These are phyloP conservation scores for Nymphalis urticae DNA, from an alignment of 2,888 invertebrate species.

Conservation along the genomic window DNA sequence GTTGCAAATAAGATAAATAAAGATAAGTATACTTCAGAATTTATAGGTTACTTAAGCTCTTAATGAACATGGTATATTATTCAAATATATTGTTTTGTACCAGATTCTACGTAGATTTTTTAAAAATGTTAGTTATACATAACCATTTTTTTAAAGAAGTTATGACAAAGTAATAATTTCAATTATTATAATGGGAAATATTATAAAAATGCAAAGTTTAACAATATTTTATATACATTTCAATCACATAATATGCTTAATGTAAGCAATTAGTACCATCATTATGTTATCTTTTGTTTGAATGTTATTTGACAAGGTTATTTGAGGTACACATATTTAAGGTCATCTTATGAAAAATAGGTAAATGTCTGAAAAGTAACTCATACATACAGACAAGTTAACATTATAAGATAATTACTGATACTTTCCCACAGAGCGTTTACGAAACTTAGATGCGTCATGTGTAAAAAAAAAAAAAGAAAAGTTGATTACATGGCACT, in stretches of 20 bases:
- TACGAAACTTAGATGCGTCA: conserved; percentile 67
- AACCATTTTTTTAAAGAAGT: no score
- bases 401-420: conserved; percentile 33
- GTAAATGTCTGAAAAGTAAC: conserved; percentile 21
- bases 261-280: conserved; percentile 17
- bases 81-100: not conserved
- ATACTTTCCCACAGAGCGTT: conserved; percentile 52
- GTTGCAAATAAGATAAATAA: not conserved
- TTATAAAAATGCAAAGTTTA: not conserved
- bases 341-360: not conserved
- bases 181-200: no score
- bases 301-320: conserved; percentile 24
- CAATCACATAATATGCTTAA: conserved; percentile 5
- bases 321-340: conserved; percentile 6
- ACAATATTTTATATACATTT: conserved; percentile 6
- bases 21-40: not conserved
- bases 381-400: conserved; percentile 47
- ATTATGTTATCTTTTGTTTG: conserved; percentile 20
- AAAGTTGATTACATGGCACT: conserved; percentile 47
- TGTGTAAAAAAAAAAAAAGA: conserved; percentile 55
- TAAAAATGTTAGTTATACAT: no score
- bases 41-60: not conserved
- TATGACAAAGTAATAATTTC: no score
- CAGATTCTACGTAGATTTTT: no score
- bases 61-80: no score